Conservation (phyloP, 2,797 vertebrate species). For the Coregonus sp. region DNA sequence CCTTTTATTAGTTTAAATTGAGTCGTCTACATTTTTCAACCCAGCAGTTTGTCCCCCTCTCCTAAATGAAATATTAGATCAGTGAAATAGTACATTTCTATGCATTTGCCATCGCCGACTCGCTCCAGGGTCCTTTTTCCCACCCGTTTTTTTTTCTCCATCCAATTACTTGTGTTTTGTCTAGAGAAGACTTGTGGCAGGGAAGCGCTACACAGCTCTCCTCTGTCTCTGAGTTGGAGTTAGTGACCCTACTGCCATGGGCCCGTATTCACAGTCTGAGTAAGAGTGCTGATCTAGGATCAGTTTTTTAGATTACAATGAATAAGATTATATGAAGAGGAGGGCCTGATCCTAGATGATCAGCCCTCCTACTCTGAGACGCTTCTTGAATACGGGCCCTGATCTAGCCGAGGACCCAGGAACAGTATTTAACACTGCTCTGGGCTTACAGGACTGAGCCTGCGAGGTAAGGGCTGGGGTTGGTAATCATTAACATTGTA, state of each 20-base stretch:
- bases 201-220: neutral
- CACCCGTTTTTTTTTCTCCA: neutral
- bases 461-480: too few relatives aligned
- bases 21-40: neutral
- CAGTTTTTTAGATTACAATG: too few relatives aligned
- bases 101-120: neutral
- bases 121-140: neutral
- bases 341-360: too few relatives aligned
- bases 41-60: conserved; percentile 18
- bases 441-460: too few relatives aligned
- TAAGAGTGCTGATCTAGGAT: neutral
- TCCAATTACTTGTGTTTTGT: neutral
- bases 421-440: too few relatives aligned
- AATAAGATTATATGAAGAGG: too few relatives aligned
- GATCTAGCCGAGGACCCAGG: too few relatives aligned
- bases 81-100: neutral
- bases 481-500: too few relatives aligned
- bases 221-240: neutral
- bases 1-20: conserved; percentile 10
- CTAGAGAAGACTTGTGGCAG: neutral
- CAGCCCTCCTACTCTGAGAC: too few relatives aligned
- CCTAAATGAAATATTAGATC: conserved; percentile 11
- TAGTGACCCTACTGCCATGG: neutral
- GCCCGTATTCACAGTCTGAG: neutral
- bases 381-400: too few relatives aligned